phyloP scores from a whole-genome alignment of 2,113 vertebrate genomes.

The Crocuta crocuta region DNA sequence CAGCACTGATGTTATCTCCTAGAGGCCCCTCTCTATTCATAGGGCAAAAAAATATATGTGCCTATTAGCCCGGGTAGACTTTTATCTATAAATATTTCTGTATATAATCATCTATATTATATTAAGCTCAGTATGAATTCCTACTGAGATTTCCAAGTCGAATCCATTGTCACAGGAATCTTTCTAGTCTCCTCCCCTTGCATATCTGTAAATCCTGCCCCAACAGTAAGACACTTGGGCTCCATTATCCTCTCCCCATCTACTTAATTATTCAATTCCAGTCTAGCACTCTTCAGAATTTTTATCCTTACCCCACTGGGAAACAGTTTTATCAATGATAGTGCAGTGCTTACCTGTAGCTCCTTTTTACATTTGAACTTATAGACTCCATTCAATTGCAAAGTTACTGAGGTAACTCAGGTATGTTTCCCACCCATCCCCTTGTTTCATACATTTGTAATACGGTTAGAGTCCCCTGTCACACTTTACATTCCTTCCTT shows the following conservation, averaged over 20 bases:
- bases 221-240: not conserved
- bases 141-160: not conserved
- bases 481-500: not conserved
- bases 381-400: not conserved
- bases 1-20: not conserved
- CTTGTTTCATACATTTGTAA: not conserved
- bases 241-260: not conserved
- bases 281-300: not conserved
- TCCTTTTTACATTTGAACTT: not conserved
- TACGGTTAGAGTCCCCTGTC: not conserved
- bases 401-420: not conserved
- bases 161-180: no score
- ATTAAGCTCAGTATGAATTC: not conserved
- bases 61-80: not conserved
- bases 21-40: not conserved
- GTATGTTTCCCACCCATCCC: not conserved
- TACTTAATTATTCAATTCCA: not conserved
- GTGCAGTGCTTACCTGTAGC: not conserved
- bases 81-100: not conserved
- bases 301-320: not conserved
- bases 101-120: not conserved
- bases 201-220: not conserved
- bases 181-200: not conserved
- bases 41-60: not conserved
- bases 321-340: not conserved